These are phyloP conservation scores for Anthophora plumipes DNA, from an alignment of 2,888 invertebrate genomes.

Conservation along the genomic window DNA sequence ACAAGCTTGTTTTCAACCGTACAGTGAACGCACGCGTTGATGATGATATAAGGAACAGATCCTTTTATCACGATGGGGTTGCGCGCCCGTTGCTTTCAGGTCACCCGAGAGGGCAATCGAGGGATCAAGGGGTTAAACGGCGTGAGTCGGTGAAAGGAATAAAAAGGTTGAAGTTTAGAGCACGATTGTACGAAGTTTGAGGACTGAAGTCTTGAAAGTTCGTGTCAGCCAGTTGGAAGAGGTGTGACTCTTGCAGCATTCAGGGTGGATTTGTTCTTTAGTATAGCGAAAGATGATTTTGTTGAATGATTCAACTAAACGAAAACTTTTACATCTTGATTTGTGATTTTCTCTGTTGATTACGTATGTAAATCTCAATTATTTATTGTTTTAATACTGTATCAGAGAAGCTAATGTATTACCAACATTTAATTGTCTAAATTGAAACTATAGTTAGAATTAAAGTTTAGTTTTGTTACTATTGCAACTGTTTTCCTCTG, in stretches of 20 bases:
- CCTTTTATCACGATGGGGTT: slow-evolving; percentile 13
- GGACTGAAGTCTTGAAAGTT: background rate
- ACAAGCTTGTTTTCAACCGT: background rate
- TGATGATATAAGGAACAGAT: slow-evolving; percentile 11
- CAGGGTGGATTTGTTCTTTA: background rate
- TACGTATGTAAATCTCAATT: too few relatives aligned
- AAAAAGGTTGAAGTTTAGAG: slow-evolving; percentile 7
- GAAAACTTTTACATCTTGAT: too few relatives aligned
- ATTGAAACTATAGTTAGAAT: too few relatives aligned
- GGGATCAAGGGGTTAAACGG: slow-evolving; percentile 36
- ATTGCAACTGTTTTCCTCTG: too few relatives aligned
- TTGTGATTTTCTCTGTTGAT: too few relatives aligned
- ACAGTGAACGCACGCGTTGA: background rate
- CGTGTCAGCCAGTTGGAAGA: too few relatives aligned
- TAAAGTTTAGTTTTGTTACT: too few relatives aligned
- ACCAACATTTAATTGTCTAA: too few relatives aligned
- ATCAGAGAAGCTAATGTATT: too few relatives aligned
- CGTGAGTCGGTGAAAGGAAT: slow-evolving; percentile 21
- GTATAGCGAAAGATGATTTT: background rate
- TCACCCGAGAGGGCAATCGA: slow-evolving; percentile 20
- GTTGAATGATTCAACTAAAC: too few relatives aligned
- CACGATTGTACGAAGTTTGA: background rate
- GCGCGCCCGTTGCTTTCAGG: background rate
- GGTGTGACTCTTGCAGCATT: background rate
- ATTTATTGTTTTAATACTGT: too few relatives aligned